Base-by-base conservation (phyloP, 2,888 invertebrate genomes). In the Timema podura region DNA sequence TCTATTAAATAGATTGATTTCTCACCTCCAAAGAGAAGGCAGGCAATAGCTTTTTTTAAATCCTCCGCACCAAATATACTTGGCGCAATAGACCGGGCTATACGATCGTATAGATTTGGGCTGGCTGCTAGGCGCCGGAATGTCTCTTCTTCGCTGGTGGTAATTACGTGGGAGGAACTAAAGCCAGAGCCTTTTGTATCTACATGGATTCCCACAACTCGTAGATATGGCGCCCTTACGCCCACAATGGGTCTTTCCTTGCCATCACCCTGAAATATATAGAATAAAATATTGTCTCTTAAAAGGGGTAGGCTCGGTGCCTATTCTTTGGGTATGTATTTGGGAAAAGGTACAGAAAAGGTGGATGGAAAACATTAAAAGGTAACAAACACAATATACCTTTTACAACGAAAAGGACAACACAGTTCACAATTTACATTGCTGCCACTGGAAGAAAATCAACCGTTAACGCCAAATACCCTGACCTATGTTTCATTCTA, bases 31-130 rank as follows among this genome's bases (percentile, higher is more conserved):
- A 99, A 98, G 54, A 99, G 83, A 73, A 99, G 84, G 77, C 96
- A 94, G 11, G 96, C 93, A 70, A 99, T 95, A 5, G 98, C 95
- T 81, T 96, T 98, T 81, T 99, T 99, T 76, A 99, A 96, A 80
- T 99, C 98, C 1, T 84, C 80, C 30, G 91, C 92, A 0, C 99
- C 99, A 80, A 89, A 99, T 75, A 99, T 98, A 75, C 98, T 98
- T 0, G 99, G 99, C 0, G 99, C 98, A 77, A 99, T 91, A 67
- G 96, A 97, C 76, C 86, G 89, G 0, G 96, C 87, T 70, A 99
- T 86, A 70, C 91, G 88, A 3, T 98, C 96, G 79, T 96, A 96
- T 65, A 97, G 87, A 80, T 96, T 91, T 0, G 92, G 88, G 8
- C 91, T 89, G 0, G 92, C 88, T 0, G 98, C 93, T 77, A 99